Percentiles rank a stretch among this genome's conserved stretches.
Conservation (phyloP, 1,140 invertebrate species). For the Drosophila pseudoananassae region DNA sequence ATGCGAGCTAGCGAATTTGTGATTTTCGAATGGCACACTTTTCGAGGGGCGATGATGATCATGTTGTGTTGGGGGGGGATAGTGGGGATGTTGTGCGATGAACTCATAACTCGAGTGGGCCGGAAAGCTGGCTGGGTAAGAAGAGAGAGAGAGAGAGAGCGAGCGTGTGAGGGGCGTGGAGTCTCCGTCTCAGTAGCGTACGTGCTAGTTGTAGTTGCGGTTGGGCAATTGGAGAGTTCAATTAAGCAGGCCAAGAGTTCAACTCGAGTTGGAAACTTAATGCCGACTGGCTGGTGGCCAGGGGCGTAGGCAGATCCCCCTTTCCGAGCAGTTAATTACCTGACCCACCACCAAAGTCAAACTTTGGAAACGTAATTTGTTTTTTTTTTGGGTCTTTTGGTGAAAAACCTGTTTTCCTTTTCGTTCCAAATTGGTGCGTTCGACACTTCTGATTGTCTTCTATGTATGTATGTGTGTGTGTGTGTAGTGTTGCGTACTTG, state of each 20-base stretch:
- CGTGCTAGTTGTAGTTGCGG: constrained; percentile 35
- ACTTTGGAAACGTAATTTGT: constrained; percentile 3
- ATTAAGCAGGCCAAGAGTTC: constrained; percentile 67
- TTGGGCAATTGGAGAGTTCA: constrained; percentile 73
- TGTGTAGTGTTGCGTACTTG: background rate
- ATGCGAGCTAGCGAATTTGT: constrained; percentile 34
- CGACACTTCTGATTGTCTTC: background rate
- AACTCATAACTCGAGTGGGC: constrained; percentile 21
- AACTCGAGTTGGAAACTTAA: constrained; percentile 49
- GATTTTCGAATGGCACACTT: constrained; percentile 17
- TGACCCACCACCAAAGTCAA: constrained; percentile 50
- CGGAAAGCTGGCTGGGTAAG: background rate
- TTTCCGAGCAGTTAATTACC: background rate
- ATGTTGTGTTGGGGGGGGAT: constrained; percentile 3
- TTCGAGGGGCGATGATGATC: constrained; percentile 30
- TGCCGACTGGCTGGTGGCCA: background rate
- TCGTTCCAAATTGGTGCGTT: background rate
- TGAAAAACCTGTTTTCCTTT: constrained; percentile 47
- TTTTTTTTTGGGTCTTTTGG: constrained; percentile 8
- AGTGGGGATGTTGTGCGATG: constrained; percentile 1
- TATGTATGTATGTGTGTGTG: background rate
- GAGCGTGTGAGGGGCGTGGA: constrained; percentile 44
- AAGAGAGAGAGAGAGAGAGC: constrained; percentile 22
- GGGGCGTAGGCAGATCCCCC: background rate
- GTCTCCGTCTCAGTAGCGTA: constrained; percentile 10